A percentile compares a stretch with the other conserved stretches of the same genome.
phyloP scores from a whole-genome alignment of 2,888 invertebrate genomes.

The Imbricaverruca yamaguchii region DNA sequence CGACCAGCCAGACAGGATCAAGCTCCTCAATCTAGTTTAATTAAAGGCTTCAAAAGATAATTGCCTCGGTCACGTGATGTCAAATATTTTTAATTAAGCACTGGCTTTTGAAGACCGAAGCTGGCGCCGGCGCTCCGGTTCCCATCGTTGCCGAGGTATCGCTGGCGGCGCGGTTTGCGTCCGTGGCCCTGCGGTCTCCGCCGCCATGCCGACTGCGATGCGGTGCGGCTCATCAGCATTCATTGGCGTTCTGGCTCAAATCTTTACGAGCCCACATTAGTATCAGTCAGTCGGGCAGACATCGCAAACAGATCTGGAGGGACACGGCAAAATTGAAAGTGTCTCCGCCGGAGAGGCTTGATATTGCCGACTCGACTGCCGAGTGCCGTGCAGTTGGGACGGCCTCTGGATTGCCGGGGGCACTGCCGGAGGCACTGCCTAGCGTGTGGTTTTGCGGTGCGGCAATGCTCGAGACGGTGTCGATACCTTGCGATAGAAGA shows the following conservation, averaged over 20 bases:
- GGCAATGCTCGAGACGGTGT: too few species aligned
- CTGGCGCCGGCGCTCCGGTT: too few species aligned
- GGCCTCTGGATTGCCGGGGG: too few species aligned
- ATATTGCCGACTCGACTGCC: neutral
- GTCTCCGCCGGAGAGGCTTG: neutral
- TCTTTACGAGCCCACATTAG: neutral
- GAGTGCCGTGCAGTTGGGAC: too few species aligned
- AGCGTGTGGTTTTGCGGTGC: too few species aligned
- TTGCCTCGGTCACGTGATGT: neutral
- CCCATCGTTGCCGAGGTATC: too few species aligned
- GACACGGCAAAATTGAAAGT: slow-evolving; percentile 5
- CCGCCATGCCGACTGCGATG: neutral
- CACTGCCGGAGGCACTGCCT: too few species aligned
- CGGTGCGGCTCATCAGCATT: slow-evolving; percentile 12
- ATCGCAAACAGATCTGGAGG: neutral
- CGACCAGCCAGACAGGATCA: neutral
- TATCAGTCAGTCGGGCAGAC: neutral
- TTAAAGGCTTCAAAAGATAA: slow-evolving; percentile 21
- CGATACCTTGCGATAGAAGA: too few species aligned
- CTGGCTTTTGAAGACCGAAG: too few species aligned
- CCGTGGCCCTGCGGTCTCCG: too few species aligned
- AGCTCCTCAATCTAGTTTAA: slow-evolving; percentile 11
- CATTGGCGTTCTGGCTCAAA: slow-evolving; percentile 3
- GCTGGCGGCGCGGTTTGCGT: too few species aligned
- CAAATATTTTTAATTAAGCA: slow-evolving; percentile 16